A percentile compares a stretch with the other conserved stretches of the same genome.
phyloP scores from a whole-genome alignment of 2,888 invertebrate genomes.

The Pherbina coryleti region DNA sequence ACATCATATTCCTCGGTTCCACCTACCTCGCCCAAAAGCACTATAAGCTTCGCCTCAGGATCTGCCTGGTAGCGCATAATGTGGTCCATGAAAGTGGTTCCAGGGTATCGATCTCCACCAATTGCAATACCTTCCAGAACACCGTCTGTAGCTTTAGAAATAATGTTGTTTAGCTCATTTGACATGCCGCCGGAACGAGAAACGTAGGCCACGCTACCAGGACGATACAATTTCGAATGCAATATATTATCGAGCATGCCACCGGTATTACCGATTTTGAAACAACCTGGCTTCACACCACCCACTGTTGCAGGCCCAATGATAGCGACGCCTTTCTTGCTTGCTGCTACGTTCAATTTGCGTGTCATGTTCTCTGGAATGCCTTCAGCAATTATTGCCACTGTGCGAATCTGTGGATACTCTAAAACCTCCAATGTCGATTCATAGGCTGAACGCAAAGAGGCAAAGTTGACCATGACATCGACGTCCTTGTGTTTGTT shows the following conservation, averaged over 20 bases:
- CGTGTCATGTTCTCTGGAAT: constrained; percentile 99
- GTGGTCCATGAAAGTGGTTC: constrained; percentile 98
- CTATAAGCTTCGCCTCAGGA: constrained; percentile 91
- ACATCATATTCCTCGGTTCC: constrained; percentile 98
- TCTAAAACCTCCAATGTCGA: constrained; percentile 95
- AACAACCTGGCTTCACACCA: constrained; percentile 98
- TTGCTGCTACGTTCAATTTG: constrained; percentile 87
- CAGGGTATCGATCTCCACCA: constrained; percentile 97
- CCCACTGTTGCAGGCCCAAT: constrained; percentile 97
- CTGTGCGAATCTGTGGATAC: constrained; percentile 93
- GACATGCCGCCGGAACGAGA: constrained; percentile 99
- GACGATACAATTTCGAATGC: constrained; percentile 95
- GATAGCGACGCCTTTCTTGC: constrained; percentile 85
- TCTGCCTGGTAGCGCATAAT: constrained; percentile 87
- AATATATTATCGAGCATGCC: constrained; percentile 99
- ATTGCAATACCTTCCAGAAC: constrained; percentile 98
- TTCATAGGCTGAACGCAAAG: constrained; percentile 96
- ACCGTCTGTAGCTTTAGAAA: constrained; percentile 96
- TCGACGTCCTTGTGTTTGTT: constrained; percentile 94
- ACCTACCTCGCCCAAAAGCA: constrained; percentile 97
- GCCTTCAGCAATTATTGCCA: constrained; percentile 99
- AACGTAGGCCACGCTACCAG: constrained; percentile 98
- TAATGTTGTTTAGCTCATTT: constrained; percentile 98
- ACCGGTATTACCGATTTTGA: constrained; percentile 99
- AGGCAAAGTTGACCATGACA: constrained; percentile 97